Conservation (phyloP, 35 echinoderm and acorn worm species). For the Lytechinus pictus region DNA sequence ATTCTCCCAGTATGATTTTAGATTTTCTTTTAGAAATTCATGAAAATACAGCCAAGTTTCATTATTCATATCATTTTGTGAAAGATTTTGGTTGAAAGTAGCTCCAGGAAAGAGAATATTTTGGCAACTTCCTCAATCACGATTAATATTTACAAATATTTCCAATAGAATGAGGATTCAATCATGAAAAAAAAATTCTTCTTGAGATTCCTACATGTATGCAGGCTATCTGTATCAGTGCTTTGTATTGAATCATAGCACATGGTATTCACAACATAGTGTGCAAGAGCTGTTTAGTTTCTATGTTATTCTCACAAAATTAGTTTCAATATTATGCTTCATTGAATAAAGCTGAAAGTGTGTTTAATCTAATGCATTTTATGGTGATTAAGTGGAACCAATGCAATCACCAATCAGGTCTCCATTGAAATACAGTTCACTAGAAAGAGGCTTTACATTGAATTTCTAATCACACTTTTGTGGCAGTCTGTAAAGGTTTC, state of each 20-base stretch:
- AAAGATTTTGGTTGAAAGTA: too few species aligned
- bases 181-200: too few species aligned
- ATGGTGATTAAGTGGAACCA: too few species aligned
- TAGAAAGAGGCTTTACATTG: neutral
- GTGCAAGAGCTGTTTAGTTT: neutral
- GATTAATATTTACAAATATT: too few species aligned
- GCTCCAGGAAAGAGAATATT: too few species aligned
- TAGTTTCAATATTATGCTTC: neutral
- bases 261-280: neutral
- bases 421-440: neutral
- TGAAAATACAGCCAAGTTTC: neutral
- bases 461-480: neutral
- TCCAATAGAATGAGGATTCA: too few species aligned
- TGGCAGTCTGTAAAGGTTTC: neutral
- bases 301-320: neutral
- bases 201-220: too few species aligned
- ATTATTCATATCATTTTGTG: neutral
- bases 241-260: neutral
- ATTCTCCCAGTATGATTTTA: neutral
- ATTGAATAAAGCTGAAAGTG: neutral
- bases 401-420: too few species aligned
- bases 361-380: neutral
- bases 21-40: neutral
- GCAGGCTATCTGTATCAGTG: neutral
- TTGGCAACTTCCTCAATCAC: too few species aligned